Evolutionary conservation across 1,140 invertebrate species (phyloP), one percentile per base, ranked within the genome.

Genomic region (Microplitis demolitor): DNA sequence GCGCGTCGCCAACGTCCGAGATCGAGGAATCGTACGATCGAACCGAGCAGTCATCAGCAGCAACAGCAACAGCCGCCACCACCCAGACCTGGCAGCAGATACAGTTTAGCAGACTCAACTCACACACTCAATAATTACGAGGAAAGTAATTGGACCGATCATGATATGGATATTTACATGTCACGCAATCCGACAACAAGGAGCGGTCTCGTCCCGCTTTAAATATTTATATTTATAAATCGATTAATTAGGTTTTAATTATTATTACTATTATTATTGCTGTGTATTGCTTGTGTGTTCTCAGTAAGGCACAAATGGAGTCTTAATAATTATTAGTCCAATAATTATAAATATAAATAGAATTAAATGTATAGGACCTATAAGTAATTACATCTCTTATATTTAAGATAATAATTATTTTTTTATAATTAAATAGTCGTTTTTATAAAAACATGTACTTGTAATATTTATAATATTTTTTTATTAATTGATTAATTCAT

Each of bases 121-220:
- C 93, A 95, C 78, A 95, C 93, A 4, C 87, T 95, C 58, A 95
- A 94, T 77, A 93, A 95, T 85, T 95, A 94, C 82, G 92, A 93
- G 81, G 95, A 96, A 80, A 95, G 96, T 82, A 96, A 96, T 83
- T 97, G 95, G 95, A 97, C 96, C 66, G 96, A 97, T 85, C 95
- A 97, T 83, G 96, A 97, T 82, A 96, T 97, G 93, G 96, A 97
- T 77, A 96, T 97, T 79, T 97, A 97, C 86, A 96, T 96, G 91
- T 93, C 95, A 67, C 90, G 95, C 78, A 97, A 97, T 87, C 92
- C 94, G 66, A 96, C 95, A 13, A 92, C 94, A 54, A 90, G 95
- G 79, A 93, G 93, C 78, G 93, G 93, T 70, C 87, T 96, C 73
- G 94, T 96, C 78, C 94, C 94, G 76, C 91, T 95, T 87, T 94